Percentiles rank a stretch among this genome's conserved stretches.
These are phyloP conservation scores for Stramonita haemastoma DNA, from an alignment of 2,888 invertebrate species.

Conservation along the genomic window DNA sequence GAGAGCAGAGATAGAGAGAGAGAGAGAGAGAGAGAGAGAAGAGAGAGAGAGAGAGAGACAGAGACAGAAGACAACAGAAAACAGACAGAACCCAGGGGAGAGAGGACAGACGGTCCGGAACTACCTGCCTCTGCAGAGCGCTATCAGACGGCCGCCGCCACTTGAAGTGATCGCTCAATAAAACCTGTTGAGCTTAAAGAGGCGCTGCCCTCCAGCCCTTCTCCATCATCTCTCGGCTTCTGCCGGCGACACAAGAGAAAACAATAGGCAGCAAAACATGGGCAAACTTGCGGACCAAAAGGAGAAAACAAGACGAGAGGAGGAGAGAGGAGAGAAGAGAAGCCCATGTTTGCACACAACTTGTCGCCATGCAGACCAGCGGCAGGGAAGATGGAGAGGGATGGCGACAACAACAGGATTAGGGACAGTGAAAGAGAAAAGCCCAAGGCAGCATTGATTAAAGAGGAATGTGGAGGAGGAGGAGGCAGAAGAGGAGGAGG, in stretches of 20 bases:
- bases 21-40: background rate
- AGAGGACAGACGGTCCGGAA: background rate
- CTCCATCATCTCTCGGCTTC: background rate
- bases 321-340: background rate
- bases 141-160: background rate
- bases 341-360: background rate
- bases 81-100: too few species aligned
- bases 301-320: background rate
- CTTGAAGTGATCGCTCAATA: constrained; percentile 13
- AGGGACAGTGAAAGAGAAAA: background rate
- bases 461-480: background rate
- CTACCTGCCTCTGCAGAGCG: background rate
- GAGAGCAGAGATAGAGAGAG: background rate
- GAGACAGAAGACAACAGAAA: background rate
- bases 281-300: background rate
- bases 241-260: background rate
- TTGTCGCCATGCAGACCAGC: background rate
- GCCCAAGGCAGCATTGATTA: background rate
- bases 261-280: background rate
- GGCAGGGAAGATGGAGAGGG: background rate
- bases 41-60: background rate
- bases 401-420: background rate
- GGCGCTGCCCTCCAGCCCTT: background rate
- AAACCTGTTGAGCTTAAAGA: constrained; percentile 7
- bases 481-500: background rate